Percentiles rank a stretch among this genome's conserved stretches.
Evolutionary conservation across 2,797 vertebrate genomes (phyloP).

Genomic region (Buceros bicornis): DNA sequence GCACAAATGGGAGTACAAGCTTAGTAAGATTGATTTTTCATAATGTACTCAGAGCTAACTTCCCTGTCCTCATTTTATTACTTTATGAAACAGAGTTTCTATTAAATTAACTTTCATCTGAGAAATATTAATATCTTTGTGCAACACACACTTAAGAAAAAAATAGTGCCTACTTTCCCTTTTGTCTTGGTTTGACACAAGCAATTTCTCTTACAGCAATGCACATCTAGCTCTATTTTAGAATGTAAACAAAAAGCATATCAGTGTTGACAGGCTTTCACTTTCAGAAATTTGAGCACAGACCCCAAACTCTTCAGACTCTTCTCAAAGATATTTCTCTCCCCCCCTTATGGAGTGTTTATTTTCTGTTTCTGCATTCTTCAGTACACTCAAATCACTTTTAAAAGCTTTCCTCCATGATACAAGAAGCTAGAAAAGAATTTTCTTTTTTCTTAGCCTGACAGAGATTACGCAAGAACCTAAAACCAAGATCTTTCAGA

Average conservation of each 20-base stretch:
- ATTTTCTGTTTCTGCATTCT: neutral
- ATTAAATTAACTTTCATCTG: slow-evolving; percentile 12
- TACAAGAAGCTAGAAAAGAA: neutral
- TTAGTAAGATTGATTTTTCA: slow-evolving; percentile 24
- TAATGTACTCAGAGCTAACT: neutral
- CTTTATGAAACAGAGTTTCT: neutral
- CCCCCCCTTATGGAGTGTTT: rapidly evolving
- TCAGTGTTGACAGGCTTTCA: neutral
- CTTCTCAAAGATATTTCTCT: neutral
- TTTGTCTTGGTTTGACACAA: neutral
- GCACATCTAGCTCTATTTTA: neutral
- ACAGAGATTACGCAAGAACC: neutral
- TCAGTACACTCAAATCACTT: neutral
- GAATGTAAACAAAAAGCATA: neutral
- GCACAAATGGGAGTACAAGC: neutral
- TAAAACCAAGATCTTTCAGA: neutral
- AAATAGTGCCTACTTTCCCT: neutral
- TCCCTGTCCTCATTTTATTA: slow-evolving; percentile 9
- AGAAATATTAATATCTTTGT: slow-evolving; percentile 12
- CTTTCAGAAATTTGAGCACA: neutral
- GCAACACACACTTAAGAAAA: neutral
- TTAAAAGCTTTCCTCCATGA: neutral
- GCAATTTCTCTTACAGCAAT: neutral
- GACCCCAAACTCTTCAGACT: neutral
- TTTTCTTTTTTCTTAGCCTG: neutral